These are phyloP conservation scores for Cryptotermes secundus DNA, from an alignment of 1,140 invertebrate genomes.

Conservation along the genomic window DNA sequence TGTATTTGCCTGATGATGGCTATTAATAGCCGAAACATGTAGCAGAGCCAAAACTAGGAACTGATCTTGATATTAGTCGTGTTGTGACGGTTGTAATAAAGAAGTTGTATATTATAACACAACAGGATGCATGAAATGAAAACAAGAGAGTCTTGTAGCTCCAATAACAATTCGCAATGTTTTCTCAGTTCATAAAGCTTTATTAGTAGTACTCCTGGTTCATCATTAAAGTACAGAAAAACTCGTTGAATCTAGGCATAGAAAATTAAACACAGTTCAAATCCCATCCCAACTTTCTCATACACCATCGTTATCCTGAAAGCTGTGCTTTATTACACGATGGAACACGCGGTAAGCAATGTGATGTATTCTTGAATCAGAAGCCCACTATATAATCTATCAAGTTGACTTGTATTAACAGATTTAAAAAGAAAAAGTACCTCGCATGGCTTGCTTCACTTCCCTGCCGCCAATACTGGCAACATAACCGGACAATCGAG, in stretches of 20 bases:
- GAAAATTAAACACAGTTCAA: not conserved
- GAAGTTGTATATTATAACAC: too few relatives aligned
- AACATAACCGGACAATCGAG: not conserved
- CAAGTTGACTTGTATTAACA: not conserved
- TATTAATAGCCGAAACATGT: too few relatives aligned
- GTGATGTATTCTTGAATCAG: not conserved
- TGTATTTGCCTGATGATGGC: too few relatives aligned
- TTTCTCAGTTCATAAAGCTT: not conserved
- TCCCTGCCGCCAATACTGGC: not conserved
- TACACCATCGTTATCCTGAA: not conserved
- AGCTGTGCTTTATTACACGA: not conserved
- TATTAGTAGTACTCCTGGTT: not conserved
- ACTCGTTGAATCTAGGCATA: not conserved
- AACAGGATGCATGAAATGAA: too few relatives aligned
- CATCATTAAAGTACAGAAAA: not conserved
- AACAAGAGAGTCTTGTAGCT: too few relatives aligned
- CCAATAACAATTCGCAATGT: not conserved
- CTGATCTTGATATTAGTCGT: too few relatives aligned
- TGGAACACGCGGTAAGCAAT: not conserved
- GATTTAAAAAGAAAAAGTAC: not conserved
- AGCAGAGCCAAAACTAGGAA: too few relatives aligned
- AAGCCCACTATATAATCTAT: not conserved
- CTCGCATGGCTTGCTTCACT: not conserved
- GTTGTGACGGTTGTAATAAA: too few relatives aligned
- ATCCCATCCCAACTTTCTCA: not conserved